Evolutionary conservation across 2,113 vertebrate species (phyloP), one percentile per base, ranked within the genome.

Genomic region (Melanostigma gelatinosum): DNA sequence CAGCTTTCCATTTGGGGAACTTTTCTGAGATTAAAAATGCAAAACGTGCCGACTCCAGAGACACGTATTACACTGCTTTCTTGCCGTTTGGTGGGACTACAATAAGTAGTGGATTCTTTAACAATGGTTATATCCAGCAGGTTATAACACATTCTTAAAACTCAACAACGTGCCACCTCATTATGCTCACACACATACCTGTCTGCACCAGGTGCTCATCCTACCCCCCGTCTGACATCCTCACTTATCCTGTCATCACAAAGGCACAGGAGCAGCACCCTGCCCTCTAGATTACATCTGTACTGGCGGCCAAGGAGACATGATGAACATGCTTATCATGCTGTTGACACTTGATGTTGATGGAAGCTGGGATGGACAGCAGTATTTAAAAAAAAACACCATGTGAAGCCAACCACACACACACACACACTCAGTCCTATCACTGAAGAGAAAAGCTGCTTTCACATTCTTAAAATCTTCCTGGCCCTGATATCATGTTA

Each of bases 161-260:
- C 74, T 42, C 34, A 77, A 77, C n/a, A 69, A 57, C 46, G 24
- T 60, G 20, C 54, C 42, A n/a, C 50, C 58, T 70, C 32, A 80
- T 77, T 58, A 75, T 48, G 16, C 63, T 1, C 6, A n/a, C 40
- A 87, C 81, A 75, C 61, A 78, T 64, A 72, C 48, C 57, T 64
- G 73, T 55, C 74, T 84, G 61, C 81, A 65, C 57, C 38, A 12
- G 44, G 75, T 83, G 63, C 66, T 85, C 79, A 82, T 52, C 66
- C 66, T 38, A 13, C 22, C 32, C 10, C 32, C 27, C 50, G 29
- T 54, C 81, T 75, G 87, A 87, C 84, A 76, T 72, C 84, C 77
- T 66, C 80, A 84, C 89, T 84, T 87, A 88, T 86, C 76, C 79
- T 87, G 87, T 88, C 88, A 90, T 89, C 89, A 66, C 65, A 66